Base-by-base conservation (phyloP, 2,113 vertebrate species). In the Pyrgilauda ruficollis region DNA sequence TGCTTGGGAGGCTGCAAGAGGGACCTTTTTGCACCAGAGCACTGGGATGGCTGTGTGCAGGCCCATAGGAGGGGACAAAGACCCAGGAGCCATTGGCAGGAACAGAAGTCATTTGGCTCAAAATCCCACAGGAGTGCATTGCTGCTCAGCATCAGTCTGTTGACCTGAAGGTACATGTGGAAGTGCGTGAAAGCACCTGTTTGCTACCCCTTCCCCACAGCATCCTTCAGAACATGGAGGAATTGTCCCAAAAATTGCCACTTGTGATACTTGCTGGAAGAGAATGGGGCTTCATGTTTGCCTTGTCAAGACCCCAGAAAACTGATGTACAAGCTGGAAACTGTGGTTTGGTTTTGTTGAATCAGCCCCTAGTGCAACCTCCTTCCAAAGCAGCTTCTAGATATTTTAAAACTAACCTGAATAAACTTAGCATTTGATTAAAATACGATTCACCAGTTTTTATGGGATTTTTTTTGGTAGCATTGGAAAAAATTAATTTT, bases 361-460 rank as follows among this genome's bases (percentile, higher is more conserved):
- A 89, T 47, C 28, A 46, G 22, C 2, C 5, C 13, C 7, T 15
- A 10, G 11, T 41, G 23, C 24, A 79, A 56, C 2, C 5, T 21
- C 13, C 15, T 33, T 35, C 17, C 33, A 31, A 55, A 91, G 28
- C 15, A 82, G 50, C 44, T 56, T 94, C 23, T 26, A n/a, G 55
- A 30, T 61, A 80, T 62, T 85, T 85, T 55, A 87, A 95, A 95
- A 75, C 16, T 64, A 82, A 84, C 7, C 10, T 49, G 72, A 84
- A 59, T 70, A 74, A 88, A 43, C 37, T 39, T 47, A 75, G 21
- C 2, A 14, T 90, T 81, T 52, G 14, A 88, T 82, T 87, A 75
- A 87, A 95, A 89, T 52, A 19, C 4, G 1, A 13, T 33, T 82
- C 53, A 66, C 15, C 6, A 6, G 3, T 15, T 62, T 62, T 53